Evolutionary conservation across 2,113 vertebrate genomes (phyloP), one percentile per base, ranked within the genome.

Genomic region (Brachirus orientalis): DNA sequence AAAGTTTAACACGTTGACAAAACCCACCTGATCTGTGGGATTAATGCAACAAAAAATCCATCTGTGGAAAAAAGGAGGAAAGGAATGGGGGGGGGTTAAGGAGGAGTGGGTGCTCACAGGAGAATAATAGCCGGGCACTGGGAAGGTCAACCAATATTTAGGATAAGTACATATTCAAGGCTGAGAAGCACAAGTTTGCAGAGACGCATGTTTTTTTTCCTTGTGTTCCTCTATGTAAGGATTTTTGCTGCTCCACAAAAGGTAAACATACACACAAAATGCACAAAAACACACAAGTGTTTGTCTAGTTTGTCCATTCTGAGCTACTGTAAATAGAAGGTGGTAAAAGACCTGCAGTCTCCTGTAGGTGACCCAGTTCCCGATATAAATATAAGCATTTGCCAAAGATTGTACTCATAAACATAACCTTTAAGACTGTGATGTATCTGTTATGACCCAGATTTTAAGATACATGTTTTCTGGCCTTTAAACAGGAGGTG

Each of bases 1-100:
- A 94, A 92, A 94, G 92, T 93, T 84, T 92, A 89, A 91, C 91
- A 91, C 88, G 86, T 92, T 92, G 94, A 93, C 92, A 91, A 93
- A 92, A 91, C 83, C 92, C 95, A 94, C 94, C 93, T 93, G 94
- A 94, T 93, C 69, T 88, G 86, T 66, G 79, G 88, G 89, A 91
- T 93, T 93, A 93, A 91, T 92, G 90, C 86, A 87, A 90, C 81
- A 83, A 86, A 92, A 91, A 87, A 87, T 87, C 86, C 87, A 90
- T 89, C 84, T 87, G 90, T 72, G 78, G 62, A 56, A 76, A 77
- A 58, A 70, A 61, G 33, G 12, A 10, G 48, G 36, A 40, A 17
- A 17, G 14, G 40, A 7, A 2, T n/a, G 9, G 9, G 43, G 11
- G 44, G 41, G 53, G 41, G 51, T 43, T 58, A 75, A 69, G 47